These are phyloP conservation scores for Gila robusta DNA, from an alignment of 2,797 vertebrate species.

Conservation along the genomic window DNA sequence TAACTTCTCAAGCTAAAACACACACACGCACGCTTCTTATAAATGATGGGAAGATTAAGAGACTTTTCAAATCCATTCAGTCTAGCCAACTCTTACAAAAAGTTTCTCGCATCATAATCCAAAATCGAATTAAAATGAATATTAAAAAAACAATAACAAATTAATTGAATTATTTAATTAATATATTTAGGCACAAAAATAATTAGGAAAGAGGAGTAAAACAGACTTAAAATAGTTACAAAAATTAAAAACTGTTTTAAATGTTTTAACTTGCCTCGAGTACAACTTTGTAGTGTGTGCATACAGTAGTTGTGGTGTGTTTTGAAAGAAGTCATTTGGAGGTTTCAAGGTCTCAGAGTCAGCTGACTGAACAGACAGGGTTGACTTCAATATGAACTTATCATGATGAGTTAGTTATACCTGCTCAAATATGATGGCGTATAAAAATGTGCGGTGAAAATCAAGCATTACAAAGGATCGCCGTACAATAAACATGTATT, in stretches of 20 bases:
- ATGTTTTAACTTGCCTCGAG: too few species aligned
- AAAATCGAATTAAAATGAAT: neutral
- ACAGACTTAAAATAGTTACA: too few species aligned
- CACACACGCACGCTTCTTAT: neutral
- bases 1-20: neutral
- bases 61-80: too few species aligned
- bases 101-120: neutral
- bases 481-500: too few species aligned
- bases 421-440: neutral
- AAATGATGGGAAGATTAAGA: too few species aligned
- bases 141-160: neutral
- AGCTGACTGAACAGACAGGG: neutral
- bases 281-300: too few species aligned
- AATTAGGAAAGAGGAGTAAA: neutral
- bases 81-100: too few species aligned
- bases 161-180: neutral
- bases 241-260: too few species aligned
- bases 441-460: neutral
- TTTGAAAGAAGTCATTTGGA: too few species aligned
- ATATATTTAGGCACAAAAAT: neutral
- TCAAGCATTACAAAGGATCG: neutral
- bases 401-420: neutral
- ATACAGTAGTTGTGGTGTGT: too few species aligned
- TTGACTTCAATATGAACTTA: conserved; percentile 12
- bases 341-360: neutral